Evolutionary conservation across 2,797 vertebrate species (phyloP).

Genomic region (Lerista edwardsae): DNA sequence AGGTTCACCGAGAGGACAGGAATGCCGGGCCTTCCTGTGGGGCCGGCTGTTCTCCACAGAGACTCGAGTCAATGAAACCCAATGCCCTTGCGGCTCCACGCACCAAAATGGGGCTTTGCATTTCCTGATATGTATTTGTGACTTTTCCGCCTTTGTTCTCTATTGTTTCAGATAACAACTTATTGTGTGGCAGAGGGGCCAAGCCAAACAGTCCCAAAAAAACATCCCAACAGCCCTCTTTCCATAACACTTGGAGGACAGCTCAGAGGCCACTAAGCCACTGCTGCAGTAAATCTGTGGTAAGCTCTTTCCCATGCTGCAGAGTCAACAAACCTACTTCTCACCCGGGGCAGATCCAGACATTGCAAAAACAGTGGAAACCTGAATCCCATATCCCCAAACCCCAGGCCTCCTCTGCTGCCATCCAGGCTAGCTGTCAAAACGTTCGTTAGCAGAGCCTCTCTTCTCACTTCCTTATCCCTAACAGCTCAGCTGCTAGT

Average conservation of each 20-base stretch:
- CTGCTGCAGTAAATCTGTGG: constrained; percentile 69
- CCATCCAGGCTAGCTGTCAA: not conserved
- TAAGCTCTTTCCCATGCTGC: constrained; percentile 70
- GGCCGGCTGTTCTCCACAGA: constrained; percentile 79
- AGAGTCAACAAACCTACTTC: constrained; percentile 67
- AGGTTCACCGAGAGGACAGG: constrained; percentile 96
- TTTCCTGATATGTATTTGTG: constrained; percentile 77
- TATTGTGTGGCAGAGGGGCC: constrained; percentile 66
- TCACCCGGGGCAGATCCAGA: constrained; percentile 50
- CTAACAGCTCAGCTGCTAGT: constrained; percentile 8
- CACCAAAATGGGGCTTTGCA: constrained; percentile 62
- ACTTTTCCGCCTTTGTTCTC: constrained; percentile 73
- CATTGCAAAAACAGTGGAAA: constrained; percentile 59
- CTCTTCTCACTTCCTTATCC: constrained; percentile 17
- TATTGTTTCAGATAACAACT: constrained; percentile 76
- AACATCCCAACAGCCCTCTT: constrained; percentile 55
- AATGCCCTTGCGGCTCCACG: constrained; percentile 75
- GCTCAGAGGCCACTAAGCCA: constrained; percentile 68
- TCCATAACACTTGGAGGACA: constrained; percentile 64
- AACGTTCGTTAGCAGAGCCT: not conserved
- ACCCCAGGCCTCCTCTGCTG: constrained; percentile 1
- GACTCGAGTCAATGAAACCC: constrained; percentile 81
- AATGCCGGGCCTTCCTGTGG: constrained; percentile 91
- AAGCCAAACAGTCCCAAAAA: constrained; percentile 62
- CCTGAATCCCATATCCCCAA: constrained; percentile 23